phyloP scores from a whole-genome alignment of 35 echinoderm and acorn worm genomes.

The Ptychodera flava region DNA sequence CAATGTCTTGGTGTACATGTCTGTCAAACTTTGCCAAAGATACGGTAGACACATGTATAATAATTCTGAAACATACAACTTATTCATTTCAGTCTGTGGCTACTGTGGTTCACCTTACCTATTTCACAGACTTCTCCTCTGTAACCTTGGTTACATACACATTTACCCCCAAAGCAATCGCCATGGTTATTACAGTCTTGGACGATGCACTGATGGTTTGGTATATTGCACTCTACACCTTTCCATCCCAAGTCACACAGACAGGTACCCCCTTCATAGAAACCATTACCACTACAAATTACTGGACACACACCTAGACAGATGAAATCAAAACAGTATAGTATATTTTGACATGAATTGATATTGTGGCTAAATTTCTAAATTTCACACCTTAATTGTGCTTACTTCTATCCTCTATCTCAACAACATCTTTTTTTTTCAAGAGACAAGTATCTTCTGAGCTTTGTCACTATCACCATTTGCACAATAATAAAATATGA shows the following conservation, averaged over 20 bases:
- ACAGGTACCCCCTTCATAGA: constrained; percentile 64
- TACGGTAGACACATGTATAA: background rate
- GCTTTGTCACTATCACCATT: too few species aligned
- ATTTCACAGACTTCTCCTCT: constrained; percentile 63
- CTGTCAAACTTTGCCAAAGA: background rate
- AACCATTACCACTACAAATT: constrained; percentile 59
- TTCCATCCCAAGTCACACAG: constrained; percentile 70
- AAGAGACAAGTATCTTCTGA: too few species aligned
- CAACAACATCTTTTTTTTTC: too few species aligned
- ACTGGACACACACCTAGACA: constrained; percentile 87
- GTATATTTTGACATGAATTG: too few species aligned
- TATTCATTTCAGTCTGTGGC: background rate
- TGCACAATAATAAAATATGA: too few species aligned
- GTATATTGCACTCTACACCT: constrained; percentile 75
- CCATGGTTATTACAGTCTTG: constrained; percentile 89
- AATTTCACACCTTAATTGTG: too few species aligned
- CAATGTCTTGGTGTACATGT: too few species aligned
- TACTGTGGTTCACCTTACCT: constrained; percentile 75
- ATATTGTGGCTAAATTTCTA: too few species aligned
- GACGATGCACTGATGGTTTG: constrained; percentile 69
- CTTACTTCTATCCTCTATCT: too few species aligned
- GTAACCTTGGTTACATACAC: constrained; percentile 63
- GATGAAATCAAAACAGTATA: too few species aligned
- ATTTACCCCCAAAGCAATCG: constrained; percentile 70
- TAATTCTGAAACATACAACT: background rate